A percentile compares a stretch with the other conserved stretches of the same genome.
Evolutionary conservation across 2,797 vertebrate species (phyloP).

Genomic region (Poeciliopsis infans): DNA sequence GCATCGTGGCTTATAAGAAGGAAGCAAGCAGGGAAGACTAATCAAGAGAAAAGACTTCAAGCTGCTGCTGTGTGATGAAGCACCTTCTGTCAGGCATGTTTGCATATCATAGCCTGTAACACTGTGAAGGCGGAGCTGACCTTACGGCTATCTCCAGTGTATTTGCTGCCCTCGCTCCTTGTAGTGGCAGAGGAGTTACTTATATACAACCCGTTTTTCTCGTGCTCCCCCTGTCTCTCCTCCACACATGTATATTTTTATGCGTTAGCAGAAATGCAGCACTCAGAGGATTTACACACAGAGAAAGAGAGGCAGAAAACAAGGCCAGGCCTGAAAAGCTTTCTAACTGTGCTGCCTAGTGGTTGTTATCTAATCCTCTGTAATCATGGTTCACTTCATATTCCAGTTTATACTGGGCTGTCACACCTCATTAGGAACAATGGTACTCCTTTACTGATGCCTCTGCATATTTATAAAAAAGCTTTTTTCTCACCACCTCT

Average conservation of each 20-base stretch:
- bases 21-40: slow-evolving; percentile 56
- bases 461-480: slow-evolving; percentile 56
- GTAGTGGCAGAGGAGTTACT: slow-evolving; percentile 44
- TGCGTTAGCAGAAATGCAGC: slow-evolving; percentile 48
- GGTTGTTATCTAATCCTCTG: slow-evolving; percentile 76
- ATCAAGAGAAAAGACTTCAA: slow-evolving; percentile 71
- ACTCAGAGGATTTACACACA: slow-evolving; percentile 53
- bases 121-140: slow-evolving; percentile 75
- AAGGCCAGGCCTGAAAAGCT: slow-evolving; percentile 63
- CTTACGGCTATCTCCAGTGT: slow-evolving; percentile 65
- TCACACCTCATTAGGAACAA: slow-evolving; percentile 75
- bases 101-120: slow-evolving; percentile 70
- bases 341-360: slow-evolving; percentile 60
- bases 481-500: slow-evolving; percentile 43
- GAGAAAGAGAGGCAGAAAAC: slow-evolving; percentile 41
- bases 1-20: slow-evolving; percentile 33
- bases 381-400: slow-evolving; percentile 79
- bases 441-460: slow-evolving; percentile 61
- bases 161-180: slow-evolving; percentile 53
- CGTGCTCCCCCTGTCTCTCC: not conserved
- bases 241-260: slow-evolving; percentile 29
- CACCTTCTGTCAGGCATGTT: slow-evolving; percentile 74
- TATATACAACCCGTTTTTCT: slow-evolving; percentile 18
- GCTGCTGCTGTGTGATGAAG: slow-evolving; percentile 72
- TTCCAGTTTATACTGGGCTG: slow-evolving; percentile 74